Base-by-base conservation (phyloP, 2,113 vertebrate genomes). In the Scomber colias region DNA sequence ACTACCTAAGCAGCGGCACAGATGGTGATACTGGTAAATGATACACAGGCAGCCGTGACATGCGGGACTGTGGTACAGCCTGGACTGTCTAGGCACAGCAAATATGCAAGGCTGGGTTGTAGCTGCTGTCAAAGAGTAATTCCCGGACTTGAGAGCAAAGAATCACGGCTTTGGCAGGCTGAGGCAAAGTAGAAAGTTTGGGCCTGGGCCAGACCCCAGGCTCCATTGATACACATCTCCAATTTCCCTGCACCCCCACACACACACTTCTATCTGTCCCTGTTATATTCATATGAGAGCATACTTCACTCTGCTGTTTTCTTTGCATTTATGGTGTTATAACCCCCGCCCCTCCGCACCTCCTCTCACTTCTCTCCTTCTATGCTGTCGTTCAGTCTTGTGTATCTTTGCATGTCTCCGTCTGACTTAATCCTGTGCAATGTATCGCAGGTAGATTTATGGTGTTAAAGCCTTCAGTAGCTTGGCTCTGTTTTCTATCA, bases 161-260 rank as follows among this genome's bases (percentile, higher is more conserved):
- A 84, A 65, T 83, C 79, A 71, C 35, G 45, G 79, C 78, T 81
- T 76, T 91, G 88, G 89, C 90, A 93, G 83, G 81, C 90, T 71
- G 77, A 88, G 79, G 78, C 85, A 92, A 68, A 86, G 85, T 77
- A 65, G 81, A 83, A 57, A 68, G 61, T 81, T 82, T 88, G 87
- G 86, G 51, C 65, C 45, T 3, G 12, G 6, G 85, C 89, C 92
- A 93, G 81, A 72, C 59, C 61, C 59, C 40, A 24, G n/a, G 53
- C 79, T 89, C 79, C 85, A 84, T 82, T 87, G 76, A 90, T 86
- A 90, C 83, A 86, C 82, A 79, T 79, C 86, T 88, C 87, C 86
- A 74, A 56, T 91, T 86, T 81, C 89, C 59, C 79, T 56, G 64
- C 74, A 82, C 75, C 48, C 77, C 74, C 72, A 75, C 77, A 31